phyloP scores from a whole-genome alignment of 2,888 invertebrate genomes.

The Prosapia bicincta region DNA sequence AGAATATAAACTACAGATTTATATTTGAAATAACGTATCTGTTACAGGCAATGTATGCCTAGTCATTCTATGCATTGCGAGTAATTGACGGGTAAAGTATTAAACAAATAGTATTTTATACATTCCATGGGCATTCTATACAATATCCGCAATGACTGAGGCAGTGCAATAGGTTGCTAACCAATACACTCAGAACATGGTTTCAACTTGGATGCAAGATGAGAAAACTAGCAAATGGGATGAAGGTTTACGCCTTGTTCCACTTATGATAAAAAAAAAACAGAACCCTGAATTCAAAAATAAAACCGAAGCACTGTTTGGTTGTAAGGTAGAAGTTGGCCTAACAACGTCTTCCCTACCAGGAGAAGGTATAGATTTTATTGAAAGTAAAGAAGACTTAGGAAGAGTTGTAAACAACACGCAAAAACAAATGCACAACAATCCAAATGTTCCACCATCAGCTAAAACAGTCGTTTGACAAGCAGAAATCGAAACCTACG shows the following conservation, averaged over 20 bases:
- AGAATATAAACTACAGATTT: no score
- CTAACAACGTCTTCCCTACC: slow-evolving; percentile 9
- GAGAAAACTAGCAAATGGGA: neutral
- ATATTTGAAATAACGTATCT: no score
- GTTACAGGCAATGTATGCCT: no score
- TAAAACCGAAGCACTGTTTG: slow-evolving; percentile 41
- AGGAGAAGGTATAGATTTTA: neutral
- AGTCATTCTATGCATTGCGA: no score
- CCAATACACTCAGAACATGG: slow-evolving; percentile 43
- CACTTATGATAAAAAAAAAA: slow-evolving; percentile 46
- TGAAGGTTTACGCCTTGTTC: slow-evolving; percentile 44
- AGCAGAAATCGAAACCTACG: no score
- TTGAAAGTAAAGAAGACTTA: neutral
- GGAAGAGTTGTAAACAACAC: neutral
- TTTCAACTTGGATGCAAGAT: neutral
- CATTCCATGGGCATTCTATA: no score
- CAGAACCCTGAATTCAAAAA: slow-evolving; percentile 43
- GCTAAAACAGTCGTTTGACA: no score
- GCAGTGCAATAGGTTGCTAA: no score
- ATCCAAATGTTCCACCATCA: no score
- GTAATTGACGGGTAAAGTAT: no score
- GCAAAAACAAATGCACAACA: neutral
- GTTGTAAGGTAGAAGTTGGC: slow-evolving; percentile 9
- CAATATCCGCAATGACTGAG: no score
- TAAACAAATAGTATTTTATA: no score